Evolutionary conservation across 2,113 vertebrate genomes (phyloP).

Genomic region (Notechis scutatus): DNA sequence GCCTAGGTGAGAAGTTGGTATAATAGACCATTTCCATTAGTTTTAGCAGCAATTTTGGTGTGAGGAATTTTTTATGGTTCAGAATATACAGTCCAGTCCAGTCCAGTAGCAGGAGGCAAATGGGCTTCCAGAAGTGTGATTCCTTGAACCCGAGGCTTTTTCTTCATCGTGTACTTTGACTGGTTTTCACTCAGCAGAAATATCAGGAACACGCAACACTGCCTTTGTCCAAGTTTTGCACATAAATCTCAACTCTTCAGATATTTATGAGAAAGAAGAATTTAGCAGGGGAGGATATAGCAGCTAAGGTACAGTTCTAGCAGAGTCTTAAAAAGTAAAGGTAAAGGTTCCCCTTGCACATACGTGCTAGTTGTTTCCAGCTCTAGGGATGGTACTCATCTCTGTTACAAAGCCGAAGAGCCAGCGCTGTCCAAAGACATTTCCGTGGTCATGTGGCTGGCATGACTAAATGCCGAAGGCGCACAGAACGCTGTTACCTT

Average conservation of each 20-base stretch:
- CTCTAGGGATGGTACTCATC: too few relatives aligned
- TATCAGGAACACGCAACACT: not conserved
- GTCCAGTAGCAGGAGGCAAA: not conserved
- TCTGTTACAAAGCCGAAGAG: too few relatives aligned
- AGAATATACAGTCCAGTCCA: not conserved
- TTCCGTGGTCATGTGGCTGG: too few relatives aligned
- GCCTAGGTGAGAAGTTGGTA: conserved; percentile 34
- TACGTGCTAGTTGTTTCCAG: too few relatives aligned
- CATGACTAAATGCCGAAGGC: too few relatives aligned
- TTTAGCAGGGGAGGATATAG: not conserved
- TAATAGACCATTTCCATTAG: not conserved
- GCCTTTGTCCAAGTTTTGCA: not conserved
- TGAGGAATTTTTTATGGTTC: not conserved
- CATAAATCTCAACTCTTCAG: not conserved
- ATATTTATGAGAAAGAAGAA: not conserved
- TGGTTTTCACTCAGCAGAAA: not conserved
- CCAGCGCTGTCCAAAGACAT: too few relatives aligned
- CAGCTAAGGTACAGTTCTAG: not conserved
- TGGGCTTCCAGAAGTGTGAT: not conserved
- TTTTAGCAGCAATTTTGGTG: not conserved
- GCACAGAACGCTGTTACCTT: too few relatives aligned
- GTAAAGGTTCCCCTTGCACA: too few relatives aligned
- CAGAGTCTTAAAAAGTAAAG: not conserved
- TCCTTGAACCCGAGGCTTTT: not conserved
- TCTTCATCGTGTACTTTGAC: not conserved